Evolutionary conservation across 2,113 vertebrate genomes (phyloP).

Genomic region (Megaleporinus macrocephalus): DNA sequence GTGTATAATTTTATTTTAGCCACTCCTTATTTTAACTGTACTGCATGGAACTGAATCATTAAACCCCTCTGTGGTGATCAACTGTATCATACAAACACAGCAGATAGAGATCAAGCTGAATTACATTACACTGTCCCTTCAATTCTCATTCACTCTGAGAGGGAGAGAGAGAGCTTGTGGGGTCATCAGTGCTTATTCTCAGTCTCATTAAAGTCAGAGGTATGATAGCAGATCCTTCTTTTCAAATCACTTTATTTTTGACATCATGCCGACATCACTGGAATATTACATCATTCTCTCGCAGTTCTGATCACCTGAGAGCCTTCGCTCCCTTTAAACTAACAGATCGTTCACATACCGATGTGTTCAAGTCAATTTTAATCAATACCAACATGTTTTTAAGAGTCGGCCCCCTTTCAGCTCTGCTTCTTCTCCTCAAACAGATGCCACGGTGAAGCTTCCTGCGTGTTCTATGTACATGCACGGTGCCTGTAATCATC

Average conservation of each 20-base stretch:
- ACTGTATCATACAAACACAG: too few species aligned
- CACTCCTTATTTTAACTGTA: too few species aligned
- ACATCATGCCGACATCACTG: constrained; percentile 39
- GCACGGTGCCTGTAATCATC: background rate
- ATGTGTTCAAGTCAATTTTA: background rate
- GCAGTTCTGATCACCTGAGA: background rate
- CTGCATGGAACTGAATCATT: too few species aligned
- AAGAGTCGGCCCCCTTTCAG: background rate
- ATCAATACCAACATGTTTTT: too few species aligned
- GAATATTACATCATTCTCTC: constrained; percentile 1
- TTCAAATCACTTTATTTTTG: constrained; percentile 27
- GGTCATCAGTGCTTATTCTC: background rate
- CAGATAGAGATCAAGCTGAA: too few species aligned
- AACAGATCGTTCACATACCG: background rate
- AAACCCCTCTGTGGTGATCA: too few species aligned
- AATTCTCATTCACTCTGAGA: background rate
- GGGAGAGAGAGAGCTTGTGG: background rate
- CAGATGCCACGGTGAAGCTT: constrained; percentile 7
- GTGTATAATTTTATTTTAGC: too few species aligned
- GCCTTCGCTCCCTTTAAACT: background rate
- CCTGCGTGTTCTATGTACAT: constrained; percentile 27
- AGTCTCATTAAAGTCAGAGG: background rate
- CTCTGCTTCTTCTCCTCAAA: background rate
- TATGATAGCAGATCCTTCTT: constrained; percentile 29
- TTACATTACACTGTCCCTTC: background rate